Base-by-base conservation (phyloP, 2,797 vertebrate species). In the Chromobotia macracanthus region DNA sequence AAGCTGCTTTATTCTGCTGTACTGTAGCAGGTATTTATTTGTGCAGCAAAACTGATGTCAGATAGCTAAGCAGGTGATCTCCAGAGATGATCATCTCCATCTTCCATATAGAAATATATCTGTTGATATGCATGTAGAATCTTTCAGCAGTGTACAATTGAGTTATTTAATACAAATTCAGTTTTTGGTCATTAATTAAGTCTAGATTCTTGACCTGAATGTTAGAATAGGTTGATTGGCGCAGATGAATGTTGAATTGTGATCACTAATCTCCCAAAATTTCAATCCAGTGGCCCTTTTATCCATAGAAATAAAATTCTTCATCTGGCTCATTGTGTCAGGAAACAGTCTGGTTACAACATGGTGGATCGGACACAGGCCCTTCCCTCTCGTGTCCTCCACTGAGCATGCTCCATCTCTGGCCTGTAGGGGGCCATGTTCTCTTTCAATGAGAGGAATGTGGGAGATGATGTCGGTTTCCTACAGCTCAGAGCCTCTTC, bases 261-360 rank as follows among this genome's bases (percentile, higher is more conserved):
- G 77, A 75, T 81, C 51, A 55, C 84, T 75, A 72, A 46, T 86
- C 85, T 82, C 81, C 10, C 12, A 66, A 90, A 81, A 88, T 92
- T 78, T 81, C 86, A 73, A 82, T 77, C 61, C 67, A 79, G 73
- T 70, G 31, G 83, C 85, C 86, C 66, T 89, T 11, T 44, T 87
- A 89, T 87, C 88, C 89, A 88, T 31, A 5, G 87, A 85, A 88
- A 67, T 61, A 16, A 89, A 81, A 80, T 55, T 75, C 87, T 87
- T 89, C 86, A 87, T 91, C 89, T 86, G 81, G 88, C 73, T 63
- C 83, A 81, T 80, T 87, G 86, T 92, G 93, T 90, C 91, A 91
- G 95, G 95, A 95, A 95, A 95, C 94, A 96, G 89, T 94, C 92
- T 92, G 87, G 94, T 95, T 95, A 93, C 92, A 93, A 95, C 95